Base-by-base conservation (phyloP, 2,888 invertebrate species). In the Tachina lurida region DNA sequence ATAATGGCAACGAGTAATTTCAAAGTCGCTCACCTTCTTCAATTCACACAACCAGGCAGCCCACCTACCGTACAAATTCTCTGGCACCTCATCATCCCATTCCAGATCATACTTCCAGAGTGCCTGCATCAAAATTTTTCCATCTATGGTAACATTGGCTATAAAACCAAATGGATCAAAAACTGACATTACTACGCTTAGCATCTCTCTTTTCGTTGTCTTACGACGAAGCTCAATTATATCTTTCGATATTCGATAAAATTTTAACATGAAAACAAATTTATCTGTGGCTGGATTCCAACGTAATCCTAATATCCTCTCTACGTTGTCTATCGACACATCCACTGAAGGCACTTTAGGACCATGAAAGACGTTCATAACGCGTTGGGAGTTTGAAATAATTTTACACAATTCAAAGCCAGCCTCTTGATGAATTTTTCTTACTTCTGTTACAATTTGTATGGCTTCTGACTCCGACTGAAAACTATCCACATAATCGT, bases 111-210 rank as follows among this genome's bases (percentile, higher is more conserved):
- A 41, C 54, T 70, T 78, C 78, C 78, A 78, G 3, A 62, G 3
- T n/a, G 17, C 0, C 41, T 78, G 78, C 60, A 70, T 68, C 4
- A 78, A 15, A 2, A 70, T n/a, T 52, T 78, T 78, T n/a, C 10
- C 17, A 1, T 49, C 9, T 8, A 78, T 17, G 10, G 17, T 70
- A 41, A 62, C 12, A 22, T 78, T 15, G 2, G 10, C 39, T 1
- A 78, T 3, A 78, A 78, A 62, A 1, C 70, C 78, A 54, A 54
- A 78, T 3, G 62, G 70, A 17, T 78, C 78, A n/a, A 52, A 76
- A 15, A 70, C n/a, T 2, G 70, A 65, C 78, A 70, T 70, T 5
- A 22, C 15, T 8, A 62, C 3, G 1, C 52, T 41, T 4, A 78
- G 54, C 3, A 63, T n/a, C 31, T 71, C 70, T 22, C 78, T n/a